phyloP scores from a whole-genome alignment of 2,888 invertebrate species.

The Drosophila cyrtoloma region DNA sequence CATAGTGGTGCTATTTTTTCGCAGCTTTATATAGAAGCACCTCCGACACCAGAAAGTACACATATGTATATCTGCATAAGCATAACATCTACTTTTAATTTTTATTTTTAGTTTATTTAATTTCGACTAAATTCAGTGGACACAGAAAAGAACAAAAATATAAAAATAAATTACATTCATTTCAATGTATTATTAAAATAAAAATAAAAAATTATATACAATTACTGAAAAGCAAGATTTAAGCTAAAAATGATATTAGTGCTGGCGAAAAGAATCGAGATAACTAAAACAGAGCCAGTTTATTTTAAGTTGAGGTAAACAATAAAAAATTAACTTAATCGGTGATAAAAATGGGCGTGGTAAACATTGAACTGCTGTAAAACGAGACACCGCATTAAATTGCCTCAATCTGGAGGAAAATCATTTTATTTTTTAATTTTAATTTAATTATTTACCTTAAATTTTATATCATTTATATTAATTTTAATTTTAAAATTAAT shows the following conservation, averaged over 20 bases:
- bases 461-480: neutral
- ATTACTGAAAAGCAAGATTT: neutral
- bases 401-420: neutral
- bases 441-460: neutral
- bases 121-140: neutral
- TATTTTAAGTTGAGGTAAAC: too few species aligned
- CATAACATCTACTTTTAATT: neutral
- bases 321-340: too few species aligned
- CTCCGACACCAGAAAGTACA: neutral
- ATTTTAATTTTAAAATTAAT: too few species aligned
- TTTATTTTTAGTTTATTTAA: neutral
- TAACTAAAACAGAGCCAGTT: too few species aligned
- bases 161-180: neutral
- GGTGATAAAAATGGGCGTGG: too few species aligned
- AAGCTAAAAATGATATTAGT: too few species aligned
- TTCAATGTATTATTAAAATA: neutral
- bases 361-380: too few species aligned
- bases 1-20: neutral
- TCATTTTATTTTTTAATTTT: neutral
- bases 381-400: too few species aligned
- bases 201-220: neutral
- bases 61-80: neutral
- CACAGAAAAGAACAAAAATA: neutral
- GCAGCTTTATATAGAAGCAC: neutral
- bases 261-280: too few species aligned